These are phyloP conservation scores for Tinamus major DNA, from an alignment of 2,797 vertebrate genomes.

Conservation along the genomic window DNA sequence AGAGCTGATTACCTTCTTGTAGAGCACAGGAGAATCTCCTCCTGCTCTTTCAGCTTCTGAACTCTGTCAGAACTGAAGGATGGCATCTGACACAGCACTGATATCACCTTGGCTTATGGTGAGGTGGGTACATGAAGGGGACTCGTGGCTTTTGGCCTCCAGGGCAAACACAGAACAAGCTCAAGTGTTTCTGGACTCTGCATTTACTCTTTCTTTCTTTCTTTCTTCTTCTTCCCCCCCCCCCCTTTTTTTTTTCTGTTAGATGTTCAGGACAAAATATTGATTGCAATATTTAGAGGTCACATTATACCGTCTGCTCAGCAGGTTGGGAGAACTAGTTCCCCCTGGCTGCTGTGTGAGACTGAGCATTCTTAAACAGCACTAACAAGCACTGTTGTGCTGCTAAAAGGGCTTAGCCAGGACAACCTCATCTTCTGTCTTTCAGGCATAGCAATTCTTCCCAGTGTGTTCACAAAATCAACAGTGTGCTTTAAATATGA, in stretches of 20 bases:
- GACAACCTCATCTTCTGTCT: background rate
- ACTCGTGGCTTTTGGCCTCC: rapidly evolving
- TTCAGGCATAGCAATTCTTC: background rate
- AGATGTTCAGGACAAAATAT: too few relatives aligned
- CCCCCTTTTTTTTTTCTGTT: too few relatives aligned
- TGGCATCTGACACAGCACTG: background rate
- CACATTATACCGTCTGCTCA: background rate
- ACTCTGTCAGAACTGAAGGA: background rate
- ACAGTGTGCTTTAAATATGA: background rate
- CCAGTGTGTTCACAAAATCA: background rate
- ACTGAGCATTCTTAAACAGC: background rate
- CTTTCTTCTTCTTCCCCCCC: background rate
- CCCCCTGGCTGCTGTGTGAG: background rate
- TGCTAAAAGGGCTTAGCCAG: background rate
- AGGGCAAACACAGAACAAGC: background rate
- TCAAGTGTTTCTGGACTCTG: background rate
- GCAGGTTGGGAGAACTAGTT: background rate
- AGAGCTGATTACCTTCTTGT: background rate
- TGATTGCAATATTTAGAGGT: background rate
- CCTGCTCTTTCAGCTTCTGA: background rate
- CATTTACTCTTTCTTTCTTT: rapidly evolving
- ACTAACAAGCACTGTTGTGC: background rate
- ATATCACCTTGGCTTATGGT: background rate
- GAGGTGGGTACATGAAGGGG: background rate
- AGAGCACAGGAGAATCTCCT: background rate